Evolutionary conservation across 1,140 invertebrate genomes (phyloP).

Genomic region (Aphelinus atriplicis): DNA sequence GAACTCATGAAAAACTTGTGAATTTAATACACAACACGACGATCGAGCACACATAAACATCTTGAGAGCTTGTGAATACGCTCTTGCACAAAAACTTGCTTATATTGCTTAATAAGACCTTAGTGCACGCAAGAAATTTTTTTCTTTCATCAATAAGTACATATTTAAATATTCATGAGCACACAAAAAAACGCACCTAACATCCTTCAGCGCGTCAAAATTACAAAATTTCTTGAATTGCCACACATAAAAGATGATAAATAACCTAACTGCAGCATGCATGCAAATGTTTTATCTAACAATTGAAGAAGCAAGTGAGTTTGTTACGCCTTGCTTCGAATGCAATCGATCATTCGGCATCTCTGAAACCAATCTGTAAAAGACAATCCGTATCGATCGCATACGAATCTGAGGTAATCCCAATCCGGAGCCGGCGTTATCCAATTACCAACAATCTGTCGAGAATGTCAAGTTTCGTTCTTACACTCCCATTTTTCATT

Average conservation of each 20-base stretch:
- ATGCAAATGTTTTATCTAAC: too few species aligned
- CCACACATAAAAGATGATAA: not conserved
- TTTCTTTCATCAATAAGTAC: not conserved
- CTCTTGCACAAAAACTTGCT: conserved; percentile 28
- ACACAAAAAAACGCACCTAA: conserved; percentile 1
- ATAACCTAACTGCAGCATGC: not conserved
- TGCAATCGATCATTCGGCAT: too few species aligned
- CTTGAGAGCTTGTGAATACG: not conserved
- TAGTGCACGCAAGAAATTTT: conserved; percentile 16
- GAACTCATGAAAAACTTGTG: conserved; percentile 33
- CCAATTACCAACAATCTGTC: too few species aligned
- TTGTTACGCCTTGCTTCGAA: too few species aligned
- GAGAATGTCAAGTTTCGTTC: too few species aligned
- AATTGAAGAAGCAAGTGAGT: too few species aligned
- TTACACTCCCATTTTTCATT: too few species aligned
- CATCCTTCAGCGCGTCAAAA: not conserved
- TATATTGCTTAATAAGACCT: conserved; percentile 22
- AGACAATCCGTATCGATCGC: too few species aligned
- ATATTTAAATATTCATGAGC: conserved; percentile 22
- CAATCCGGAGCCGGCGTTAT: too few species aligned
- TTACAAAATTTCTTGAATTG: not conserved
- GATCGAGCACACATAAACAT: not conserved
- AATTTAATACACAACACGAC: conserved; percentile 4
- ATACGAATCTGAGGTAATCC: too few species aligned
- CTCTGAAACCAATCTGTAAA: too few species aligned